These are phyloP conservation scores for Eulemur coronatus DNA, from an alignment of 2,797 vertebrate species.

Conservation along the genomic window DNA sequence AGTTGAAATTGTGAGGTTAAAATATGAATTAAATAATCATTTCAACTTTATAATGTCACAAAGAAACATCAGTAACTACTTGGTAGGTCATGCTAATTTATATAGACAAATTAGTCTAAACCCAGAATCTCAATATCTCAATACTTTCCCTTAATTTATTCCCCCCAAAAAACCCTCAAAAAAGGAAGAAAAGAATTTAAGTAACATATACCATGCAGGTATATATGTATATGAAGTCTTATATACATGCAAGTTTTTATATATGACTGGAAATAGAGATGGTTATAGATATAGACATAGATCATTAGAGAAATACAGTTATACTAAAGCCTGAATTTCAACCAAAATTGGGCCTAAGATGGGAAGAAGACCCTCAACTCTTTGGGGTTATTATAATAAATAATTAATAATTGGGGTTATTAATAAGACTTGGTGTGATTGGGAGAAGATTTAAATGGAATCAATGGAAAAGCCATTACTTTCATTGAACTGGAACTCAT, in stretches of 20 bases:
- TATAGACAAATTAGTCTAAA: conserved; percentile 32
- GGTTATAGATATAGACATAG: background rate
- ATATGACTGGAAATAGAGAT: background rate
- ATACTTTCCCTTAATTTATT: background rate
- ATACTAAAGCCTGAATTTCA: conserved; percentile 26
- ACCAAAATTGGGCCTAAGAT: background rate
- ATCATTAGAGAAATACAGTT: background rate
- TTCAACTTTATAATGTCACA: conserved; percentile 2
- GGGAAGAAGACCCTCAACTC: background rate
- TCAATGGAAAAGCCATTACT: background rate
- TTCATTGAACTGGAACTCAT: background rate
- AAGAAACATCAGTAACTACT: conserved; percentile 42
- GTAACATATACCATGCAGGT: background rate
- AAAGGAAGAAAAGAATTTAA: background rate
- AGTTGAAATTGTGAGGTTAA: conserved; percentile 57
- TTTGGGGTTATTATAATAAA: background rate
- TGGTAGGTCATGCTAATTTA: background rate
- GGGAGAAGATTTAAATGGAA: conserved; percentile 15
- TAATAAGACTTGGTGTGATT: conserved; percentile 29
- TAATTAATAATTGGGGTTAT: background rate
- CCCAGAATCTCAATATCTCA: background rate
- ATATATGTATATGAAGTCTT: background rate
- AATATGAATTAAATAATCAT: conserved; percentile 58
- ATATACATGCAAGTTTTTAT: background rate
- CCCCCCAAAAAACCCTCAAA: background rate